Conservation (phyloP, 2,113 vertebrate species). For the Malurus alboscapulatus region DNA sequence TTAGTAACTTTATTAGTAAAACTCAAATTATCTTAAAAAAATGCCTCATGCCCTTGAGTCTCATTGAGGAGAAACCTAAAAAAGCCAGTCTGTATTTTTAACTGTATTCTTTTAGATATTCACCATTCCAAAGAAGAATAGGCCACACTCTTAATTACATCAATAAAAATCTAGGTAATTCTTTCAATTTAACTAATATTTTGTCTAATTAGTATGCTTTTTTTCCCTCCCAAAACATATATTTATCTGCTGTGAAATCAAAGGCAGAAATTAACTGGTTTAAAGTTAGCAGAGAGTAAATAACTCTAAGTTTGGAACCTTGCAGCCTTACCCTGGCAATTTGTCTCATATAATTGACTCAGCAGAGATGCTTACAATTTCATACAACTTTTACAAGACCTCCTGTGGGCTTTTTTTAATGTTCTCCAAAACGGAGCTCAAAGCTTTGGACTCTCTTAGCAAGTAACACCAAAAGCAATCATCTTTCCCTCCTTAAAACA, state of each 20-base stretch:
- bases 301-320: slow-evolving; percentile 18
- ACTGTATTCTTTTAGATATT: not conserved
- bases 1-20: not conserved
- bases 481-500: not conserved
- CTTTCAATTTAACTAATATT: not conserved
- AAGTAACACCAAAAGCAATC: slow-evolving; percentile 8
- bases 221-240: not conserved
- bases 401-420: slow-evolving; percentile 49
- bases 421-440: slow-evolving; percentile 26
- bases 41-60: not conserved
- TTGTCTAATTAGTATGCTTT: not conserved
- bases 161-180: not conserved
- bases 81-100: not conserved
- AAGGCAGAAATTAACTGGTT: slow-evolving; percentile 14
- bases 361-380: slow-evolving; percentile 50
- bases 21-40: not conserved
- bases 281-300: slow-evolving; percentile 32
- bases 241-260: slow-evolving; percentile 32
- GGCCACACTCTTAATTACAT: not conserved
- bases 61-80: not conserved
- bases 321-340: slow-evolving; percentile 25
- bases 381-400: slow-evolving; percentile 60
- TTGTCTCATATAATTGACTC: slow-evolving; percentile 53
- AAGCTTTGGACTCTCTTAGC: not conserved
- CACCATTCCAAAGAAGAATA: not conserved